These are phyloP conservation scores for Argya squamiceps DNA, from an alignment of 2,797 vertebrate genomes.

Conservation along the genomic window DNA sequence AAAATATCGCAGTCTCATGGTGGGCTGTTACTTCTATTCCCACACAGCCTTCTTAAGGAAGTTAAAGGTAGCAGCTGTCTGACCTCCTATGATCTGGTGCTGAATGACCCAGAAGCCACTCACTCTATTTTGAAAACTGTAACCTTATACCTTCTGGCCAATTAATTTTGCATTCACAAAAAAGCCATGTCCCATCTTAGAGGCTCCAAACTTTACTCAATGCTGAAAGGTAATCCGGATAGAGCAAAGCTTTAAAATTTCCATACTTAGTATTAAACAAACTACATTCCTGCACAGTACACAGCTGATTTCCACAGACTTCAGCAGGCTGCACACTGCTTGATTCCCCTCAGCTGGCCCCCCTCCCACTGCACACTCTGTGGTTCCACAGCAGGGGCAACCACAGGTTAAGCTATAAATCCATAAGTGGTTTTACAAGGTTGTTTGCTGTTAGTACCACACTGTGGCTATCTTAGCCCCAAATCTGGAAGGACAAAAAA, in stretches of 20 bases:
- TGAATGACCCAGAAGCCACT: not conserved
- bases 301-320: not conserved
- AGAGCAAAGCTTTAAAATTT: not conserved
- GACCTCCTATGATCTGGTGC: not conserved
- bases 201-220: not conserved
- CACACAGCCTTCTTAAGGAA: not conserved
- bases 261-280: not conserved
- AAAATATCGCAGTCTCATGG: not conserved
- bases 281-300: not conserved
- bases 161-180: not conserved
- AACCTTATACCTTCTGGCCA: not conserved
- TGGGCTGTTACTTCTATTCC: not conserved
- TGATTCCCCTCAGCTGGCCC: not conserved
- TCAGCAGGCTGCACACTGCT: not conserved
- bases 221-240: not conserved
- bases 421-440: not conserved
- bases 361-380: not conserved
- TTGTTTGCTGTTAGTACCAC: not conserved
- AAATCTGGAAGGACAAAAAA: not conserved
- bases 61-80: not conserved
- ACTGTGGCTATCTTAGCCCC: not conserved
- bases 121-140: not conserved
- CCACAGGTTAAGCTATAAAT: not conserved
- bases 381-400: not conserved
- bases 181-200: not conserved